Evolutionary conservation across 53 echinoderm and acorn worm species (phyloP).

Genomic region (Paracentrotus lividus): DNA sequence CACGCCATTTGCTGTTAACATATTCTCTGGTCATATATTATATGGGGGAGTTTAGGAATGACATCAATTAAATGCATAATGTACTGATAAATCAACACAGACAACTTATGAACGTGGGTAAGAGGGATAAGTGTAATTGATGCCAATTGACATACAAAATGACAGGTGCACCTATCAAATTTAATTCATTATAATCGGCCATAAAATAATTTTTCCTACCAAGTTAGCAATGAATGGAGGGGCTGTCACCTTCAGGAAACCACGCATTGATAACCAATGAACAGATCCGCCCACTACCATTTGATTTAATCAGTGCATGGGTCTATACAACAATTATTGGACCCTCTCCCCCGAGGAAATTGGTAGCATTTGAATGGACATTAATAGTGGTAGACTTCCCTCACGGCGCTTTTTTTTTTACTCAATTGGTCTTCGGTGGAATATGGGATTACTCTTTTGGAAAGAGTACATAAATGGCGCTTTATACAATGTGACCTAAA

Average conservation of each 20-base stretch:
- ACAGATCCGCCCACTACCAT: conserved; percentile 10
- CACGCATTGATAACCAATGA: neutral
- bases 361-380: neutral
- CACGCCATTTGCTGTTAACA: too few species aligned
- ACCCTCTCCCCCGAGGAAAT: too few species aligned
- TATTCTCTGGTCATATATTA: too few species aligned
- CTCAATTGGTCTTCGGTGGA: too few species aligned
- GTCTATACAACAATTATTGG: neutral
- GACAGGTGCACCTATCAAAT: neutral
- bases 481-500: too few species aligned
- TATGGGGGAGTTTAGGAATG: too few species aligned
- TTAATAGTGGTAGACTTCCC: neutral
- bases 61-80: too few species aligned
- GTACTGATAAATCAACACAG: too few species aligned
- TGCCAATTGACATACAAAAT: neutral
- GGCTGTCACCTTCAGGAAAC: conserved; percentile 8
- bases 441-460: too few species aligned
- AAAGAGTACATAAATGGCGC: too few species aligned
- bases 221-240: conserved; percentile 8
- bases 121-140: neutral
- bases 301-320: conserved; percentile 8
- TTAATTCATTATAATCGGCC: neutral
- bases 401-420: too few species aligned
- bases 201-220: neutral
- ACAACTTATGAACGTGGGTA: too few species aligned